Conservation (phyloP, 2,888 invertebrate species). For the Kryphioiulus occultus region DNA sequence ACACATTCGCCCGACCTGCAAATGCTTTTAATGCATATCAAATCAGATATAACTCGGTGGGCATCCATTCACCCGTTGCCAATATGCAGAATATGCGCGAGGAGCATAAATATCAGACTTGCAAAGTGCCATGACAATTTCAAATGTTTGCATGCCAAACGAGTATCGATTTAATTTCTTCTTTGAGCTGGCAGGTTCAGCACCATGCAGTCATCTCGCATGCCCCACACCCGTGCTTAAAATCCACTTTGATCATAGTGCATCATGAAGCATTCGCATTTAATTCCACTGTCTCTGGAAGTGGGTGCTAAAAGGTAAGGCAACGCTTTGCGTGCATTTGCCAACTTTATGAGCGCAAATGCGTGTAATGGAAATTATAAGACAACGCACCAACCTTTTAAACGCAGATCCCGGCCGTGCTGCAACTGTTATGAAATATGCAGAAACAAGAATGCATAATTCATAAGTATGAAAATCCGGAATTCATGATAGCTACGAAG, state of each 20-base stretch:
- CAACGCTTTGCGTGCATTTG: not conserved
- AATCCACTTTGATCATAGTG: not conserved
- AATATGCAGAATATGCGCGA: not conserved
- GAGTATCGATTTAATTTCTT: conserved; percentile 22
- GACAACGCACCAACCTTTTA: not conserved
- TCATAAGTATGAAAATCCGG: conserved; percentile 26
- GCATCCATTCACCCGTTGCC: not conserved
- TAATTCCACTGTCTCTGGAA: conserved; percentile 4
- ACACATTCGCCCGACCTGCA: not conserved
- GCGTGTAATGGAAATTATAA: conserved; percentile 26
- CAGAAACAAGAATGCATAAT: conserved; percentile 2
- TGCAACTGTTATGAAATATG: conserved; percentile 18
- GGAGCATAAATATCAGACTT: not conserved
- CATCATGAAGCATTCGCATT: conserved; percentile 8
- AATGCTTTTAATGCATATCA: not conserved
- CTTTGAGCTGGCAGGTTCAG: not conserved
- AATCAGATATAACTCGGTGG: not conserved
- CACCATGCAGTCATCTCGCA: not conserved
- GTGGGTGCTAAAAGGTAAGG: not conserved
- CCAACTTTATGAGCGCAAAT: not conserved
- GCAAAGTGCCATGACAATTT: not conserved
- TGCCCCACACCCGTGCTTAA: not conserved
- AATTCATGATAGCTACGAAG: conserved; percentile 28
- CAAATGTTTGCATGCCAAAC: not conserved
- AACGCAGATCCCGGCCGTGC: not conserved